Conservation (phyloP, 2,113 vertebrate species). For the Rhinolophus ferrumequinum region DNA sequence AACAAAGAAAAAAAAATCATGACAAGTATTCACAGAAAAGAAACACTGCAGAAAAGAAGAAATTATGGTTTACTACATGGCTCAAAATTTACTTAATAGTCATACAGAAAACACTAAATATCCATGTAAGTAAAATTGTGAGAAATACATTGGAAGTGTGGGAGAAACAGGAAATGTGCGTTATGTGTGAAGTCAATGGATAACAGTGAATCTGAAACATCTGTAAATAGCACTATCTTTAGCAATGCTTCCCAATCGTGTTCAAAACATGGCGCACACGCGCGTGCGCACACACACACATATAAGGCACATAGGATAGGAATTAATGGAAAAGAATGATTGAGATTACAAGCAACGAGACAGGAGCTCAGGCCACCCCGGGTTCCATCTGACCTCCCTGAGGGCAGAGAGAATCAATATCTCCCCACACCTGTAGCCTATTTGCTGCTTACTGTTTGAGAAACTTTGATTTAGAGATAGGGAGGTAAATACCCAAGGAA, state of each 20-base stretch:
- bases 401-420: neutral
- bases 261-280: neutral
- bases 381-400: neutral
- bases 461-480: conserved; percentile 56
- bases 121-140: neutral
- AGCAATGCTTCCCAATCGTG: conserved; percentile 22
- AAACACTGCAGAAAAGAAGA: neutral
- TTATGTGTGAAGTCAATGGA: neutral
- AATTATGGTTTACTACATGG: neutral
- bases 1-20: neutral
- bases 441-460: conserved; percentile 51
- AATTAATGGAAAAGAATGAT: conserved; percentile 40
- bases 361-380: neutral
- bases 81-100: neutral
- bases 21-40: neutral
- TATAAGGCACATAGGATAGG: neutral
- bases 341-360: neutral
- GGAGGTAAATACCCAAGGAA: neutral
- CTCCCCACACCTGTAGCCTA: conserved; percentile 22
- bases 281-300: neutral
- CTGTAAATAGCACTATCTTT: conserved; percentile 47
- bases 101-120: neutral
- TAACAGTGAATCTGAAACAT: conserved; percentile 47
- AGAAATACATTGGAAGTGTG: neutral
- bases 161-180: neutral